Percentiles rank a stretch among this genome's conserved stretches.
These are phyloP conservation scores for Cydia splendana DNA, from an alignment of 1,140 invertebrate species.

Conservation along the genomic window DNA sequence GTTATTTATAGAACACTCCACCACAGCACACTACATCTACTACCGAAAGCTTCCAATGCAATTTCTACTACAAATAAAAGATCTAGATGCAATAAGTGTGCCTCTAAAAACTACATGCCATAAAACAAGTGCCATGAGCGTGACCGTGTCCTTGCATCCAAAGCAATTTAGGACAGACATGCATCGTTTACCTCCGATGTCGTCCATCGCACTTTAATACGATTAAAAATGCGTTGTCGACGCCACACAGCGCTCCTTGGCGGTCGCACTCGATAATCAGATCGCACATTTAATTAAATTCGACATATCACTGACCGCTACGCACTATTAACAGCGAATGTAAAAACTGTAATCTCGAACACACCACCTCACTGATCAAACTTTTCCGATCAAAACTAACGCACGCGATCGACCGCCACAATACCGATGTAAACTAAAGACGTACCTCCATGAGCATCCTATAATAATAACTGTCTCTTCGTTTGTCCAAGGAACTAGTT, in stretches of 20 bases:
- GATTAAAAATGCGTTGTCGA: constrained; percentile 57
- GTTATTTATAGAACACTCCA: constrained; percentile 29
- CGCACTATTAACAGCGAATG: constrained; percentile 57
- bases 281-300: constrained; percentile 67
- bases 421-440: constrained; percentile 69
- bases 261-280: constrained; percentile 53
- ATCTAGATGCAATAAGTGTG: constrained; percentile 18
- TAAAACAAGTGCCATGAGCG: constrained; percentile 58
- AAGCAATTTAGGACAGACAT: constrained; percentile 64
- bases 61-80: constrained; percentile 26
- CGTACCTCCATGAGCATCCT: constrained; percentile 77
- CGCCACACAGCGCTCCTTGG: constrained; percentile 64
- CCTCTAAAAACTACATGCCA: constrained; percentile 30
- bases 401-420: constrained; percentile 62
- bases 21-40: constrained; percentile 12
- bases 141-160: constrained; percentile 55
- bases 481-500: constrained; percentile 78
- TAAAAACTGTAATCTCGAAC: constrained; percentile 54
- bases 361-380: constrained; percentile 63
- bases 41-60: constrained; percentile 22
- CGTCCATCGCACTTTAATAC: constrained; percentile 69
- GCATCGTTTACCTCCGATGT: constrained; percentile 73
- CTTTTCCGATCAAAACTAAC: constrained; percentile 33
- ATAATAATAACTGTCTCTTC: constrained; percentile 78
- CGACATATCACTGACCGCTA: constrained; percentile 60